Percentiles rank a stretch among this genome's conserved stretches.
Conservation (phyloP, 2,888 invertebrate species). For the Sesamia inferens region DNA sequence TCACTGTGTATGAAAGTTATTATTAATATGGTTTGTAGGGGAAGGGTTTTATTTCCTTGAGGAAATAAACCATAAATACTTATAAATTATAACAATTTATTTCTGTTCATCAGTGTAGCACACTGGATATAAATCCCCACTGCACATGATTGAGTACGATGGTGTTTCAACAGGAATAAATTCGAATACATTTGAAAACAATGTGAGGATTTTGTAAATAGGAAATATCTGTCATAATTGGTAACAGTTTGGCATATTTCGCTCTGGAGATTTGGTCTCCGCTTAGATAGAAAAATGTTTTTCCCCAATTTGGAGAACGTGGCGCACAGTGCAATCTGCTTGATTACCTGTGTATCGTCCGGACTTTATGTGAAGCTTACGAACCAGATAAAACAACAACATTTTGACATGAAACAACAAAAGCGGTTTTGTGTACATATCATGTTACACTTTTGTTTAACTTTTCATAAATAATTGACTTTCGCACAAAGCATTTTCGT, state of each 20-base stretch:
- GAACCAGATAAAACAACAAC: slow-evolving; percentile 33
- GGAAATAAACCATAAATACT: not conserved
- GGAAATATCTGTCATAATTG: not conserved
- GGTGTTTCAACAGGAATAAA: not conserved
- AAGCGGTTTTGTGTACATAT: slow-evolving; percentile 10
- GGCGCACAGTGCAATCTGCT: slow-evolving; percentile 42
- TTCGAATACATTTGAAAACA: not conserved
- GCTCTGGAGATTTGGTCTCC: slow-evolving; percentile 9
- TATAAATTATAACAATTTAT: not conserved
- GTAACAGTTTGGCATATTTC: slow-evolving; percentile 23
- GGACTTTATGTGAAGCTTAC: slow-evolving; percentile 34
- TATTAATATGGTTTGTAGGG: no score
- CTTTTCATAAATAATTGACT: slow-evolving; percentile 21
- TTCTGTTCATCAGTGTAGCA: not conserved
- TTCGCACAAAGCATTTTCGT: not conserved
- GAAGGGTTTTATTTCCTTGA: not conserved
- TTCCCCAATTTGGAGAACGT: slow-evolving; percentile 5
- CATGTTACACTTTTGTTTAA: slow-evolving; percentile 19
- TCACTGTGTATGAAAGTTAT: no score
- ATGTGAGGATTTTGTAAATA: not conserved
- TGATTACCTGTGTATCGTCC: slow-evolving; percentile 44
- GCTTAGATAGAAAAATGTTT: slow-evolving; percentile 36
- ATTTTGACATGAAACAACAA: slow-evolving; percentile 30
- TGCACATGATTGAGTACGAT: not conserved
- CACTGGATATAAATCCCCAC: no score